phyloP scores from a whole-genome alignment of 2,113 vertebrate species.

The Chaetura pelagica region DNA sequence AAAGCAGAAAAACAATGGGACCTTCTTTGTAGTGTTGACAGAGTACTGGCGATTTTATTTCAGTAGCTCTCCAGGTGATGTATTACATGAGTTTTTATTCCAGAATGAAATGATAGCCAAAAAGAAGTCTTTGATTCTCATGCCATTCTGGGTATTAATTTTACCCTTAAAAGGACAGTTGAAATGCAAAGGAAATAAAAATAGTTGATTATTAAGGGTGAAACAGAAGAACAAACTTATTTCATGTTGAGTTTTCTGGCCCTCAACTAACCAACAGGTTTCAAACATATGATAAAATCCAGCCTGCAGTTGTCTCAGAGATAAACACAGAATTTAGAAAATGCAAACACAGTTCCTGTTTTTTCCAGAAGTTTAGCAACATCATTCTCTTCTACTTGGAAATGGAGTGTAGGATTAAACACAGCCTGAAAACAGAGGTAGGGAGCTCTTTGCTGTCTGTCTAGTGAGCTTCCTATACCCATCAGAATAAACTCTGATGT shows the following conservation, averaged over 20 bases:
- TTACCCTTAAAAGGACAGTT: constrained; percentile 23
- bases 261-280: constrained; percentile 16
- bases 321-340: not conserved
- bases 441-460: not conserved
- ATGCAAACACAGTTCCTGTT: not conserved
- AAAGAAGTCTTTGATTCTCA: constrained; percentile 56
- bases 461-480: not conserved
- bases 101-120: constrained; percentile 72
- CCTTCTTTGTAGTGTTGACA: constrained; percentile 64
- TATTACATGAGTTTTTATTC: constrained; percentile 78
- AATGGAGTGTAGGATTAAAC: not conserved
- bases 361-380: not conserved
- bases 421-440: not conserved
- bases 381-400: not conserved
- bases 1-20: constrained; percentile 76
- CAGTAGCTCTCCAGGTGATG: constrained; percentile 76
- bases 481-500: not conserved
- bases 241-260: constrained; percentile 12
- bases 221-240: constrained; percentile 21
- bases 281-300: not conserved
- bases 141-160: constrained; percentile 32
- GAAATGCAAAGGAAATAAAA: constrained; percentile 42
- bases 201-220: constrained; percentile 9
- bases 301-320: not conserved
- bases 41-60: constrained; percentile 74